These are phyloP conservation scores for Spondyliosoma cantharus DNA, from an alignment of 2,797 vertebrate species.

Conservation along the genomic window DNA sequence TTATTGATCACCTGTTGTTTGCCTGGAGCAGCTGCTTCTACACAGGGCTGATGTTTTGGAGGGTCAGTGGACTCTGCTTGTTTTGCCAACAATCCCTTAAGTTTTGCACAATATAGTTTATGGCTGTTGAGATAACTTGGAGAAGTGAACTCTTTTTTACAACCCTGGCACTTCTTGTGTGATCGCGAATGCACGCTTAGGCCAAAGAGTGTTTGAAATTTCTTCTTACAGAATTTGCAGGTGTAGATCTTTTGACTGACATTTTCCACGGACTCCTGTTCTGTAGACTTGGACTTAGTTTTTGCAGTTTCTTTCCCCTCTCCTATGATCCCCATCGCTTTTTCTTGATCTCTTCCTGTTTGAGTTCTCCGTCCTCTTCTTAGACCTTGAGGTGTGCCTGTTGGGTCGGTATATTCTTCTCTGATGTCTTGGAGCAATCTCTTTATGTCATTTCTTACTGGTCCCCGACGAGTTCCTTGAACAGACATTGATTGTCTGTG, in stretches of 20 bases:
- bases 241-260: accelerated
- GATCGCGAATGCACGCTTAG: constrained; percentile 31
- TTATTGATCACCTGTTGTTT: background rate
- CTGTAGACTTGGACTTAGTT: background rate
- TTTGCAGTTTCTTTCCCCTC: background rate
- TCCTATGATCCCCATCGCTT: background rate
- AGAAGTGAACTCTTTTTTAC: constrained; percentile 52
- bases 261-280: background rate
- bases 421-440: constrained; percentile 12
- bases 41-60: background rate
- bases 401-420: background rate
- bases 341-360: background rate
- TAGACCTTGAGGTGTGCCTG: background rate
- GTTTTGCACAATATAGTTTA: constrained; percentile 17
- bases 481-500: background rate
- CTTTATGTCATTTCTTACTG: constrained; percentile 11
- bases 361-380: background rate
- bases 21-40: background rate
- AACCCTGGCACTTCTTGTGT: constrained; percentile 66
- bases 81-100: constrained; percentile 5
- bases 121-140: constrained; percentile 24
- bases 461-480: background rate
- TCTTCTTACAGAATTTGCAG: constrained; percentile 61
- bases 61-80: background rate
- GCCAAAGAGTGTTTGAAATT: constrained; percentile 47